phyloP scores from a whole-genome alignment of 2,797 vertebrate genomes.

The Cuniculus paca region DNA sequence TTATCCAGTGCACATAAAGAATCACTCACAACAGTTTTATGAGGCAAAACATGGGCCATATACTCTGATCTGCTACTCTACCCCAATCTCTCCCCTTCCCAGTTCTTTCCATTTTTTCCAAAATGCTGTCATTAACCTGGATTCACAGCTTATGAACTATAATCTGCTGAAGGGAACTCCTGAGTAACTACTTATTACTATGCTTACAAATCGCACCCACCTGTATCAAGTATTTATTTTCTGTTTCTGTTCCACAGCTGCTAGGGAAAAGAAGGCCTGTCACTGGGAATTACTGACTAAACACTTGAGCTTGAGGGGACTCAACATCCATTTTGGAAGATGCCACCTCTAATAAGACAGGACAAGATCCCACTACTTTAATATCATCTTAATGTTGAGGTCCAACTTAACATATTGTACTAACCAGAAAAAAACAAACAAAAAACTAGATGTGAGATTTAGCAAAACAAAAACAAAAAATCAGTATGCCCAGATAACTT shows the following conservation, averaged over 20 bases:
- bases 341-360: not conserved
- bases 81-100: not conserved
- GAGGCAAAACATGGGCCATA: not conserved
- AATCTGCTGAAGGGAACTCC: not conserved
- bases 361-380: not conserved
- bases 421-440: not conserved
- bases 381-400: not conserved
- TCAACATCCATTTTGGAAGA: not conserved
- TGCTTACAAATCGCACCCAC: not conserved
- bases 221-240: not conserved
- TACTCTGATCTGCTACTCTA: not conserved
- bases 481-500: not conserved
- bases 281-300: slow-evolving; percentile 16
- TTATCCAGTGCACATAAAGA: not conserved
- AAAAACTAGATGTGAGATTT: not conserved
- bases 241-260: not conserved
- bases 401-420: not conserved
- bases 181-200: not conserved
- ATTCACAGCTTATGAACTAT: not conserved
- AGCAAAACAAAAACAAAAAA: slow-evolving; percentile 7
- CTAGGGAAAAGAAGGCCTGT: not conserved
- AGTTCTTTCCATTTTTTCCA: not conserved
- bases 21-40: not conserved
- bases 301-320: not conserved
- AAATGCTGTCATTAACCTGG: not conserved